Percentiles rank a stretch among this genome's conserved stretches.
Evolutionary conservation across 2,888 invertebrate species (phyloP).

Genomic region (Aspidiotus destructor): DNA sequence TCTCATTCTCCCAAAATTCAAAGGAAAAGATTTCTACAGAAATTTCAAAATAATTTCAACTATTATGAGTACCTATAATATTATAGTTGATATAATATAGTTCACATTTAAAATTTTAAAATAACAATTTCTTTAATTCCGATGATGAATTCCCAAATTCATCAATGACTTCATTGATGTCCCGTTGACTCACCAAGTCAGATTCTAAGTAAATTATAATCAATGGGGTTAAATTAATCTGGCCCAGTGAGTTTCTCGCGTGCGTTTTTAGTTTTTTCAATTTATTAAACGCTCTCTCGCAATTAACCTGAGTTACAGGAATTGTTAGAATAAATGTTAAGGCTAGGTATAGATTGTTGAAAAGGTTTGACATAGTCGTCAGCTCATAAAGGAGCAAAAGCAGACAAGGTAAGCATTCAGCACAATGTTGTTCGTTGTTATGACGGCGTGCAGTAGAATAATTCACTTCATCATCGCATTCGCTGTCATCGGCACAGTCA

Average conservation of each 20-base stretch:
- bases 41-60: neutral
- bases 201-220: neutral
- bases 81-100: neutral
- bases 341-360: constrained; percentile 1
- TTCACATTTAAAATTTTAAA: neutral
- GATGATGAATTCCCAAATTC: neutral
- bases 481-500: too few relatives aligned
- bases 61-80: neutral
- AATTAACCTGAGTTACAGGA: neutral
- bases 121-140: neutral
- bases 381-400: neutral
- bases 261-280: neutral
- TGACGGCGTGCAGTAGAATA: too few relatives aligned
- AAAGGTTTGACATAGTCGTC: neutral
- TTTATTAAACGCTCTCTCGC: neutral
- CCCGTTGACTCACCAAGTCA: neutral
- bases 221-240: neutral
- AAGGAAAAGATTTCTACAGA: neutral
- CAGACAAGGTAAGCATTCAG: too few relatives aligned
- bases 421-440: too few relatives aligned
- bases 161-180: neutral
- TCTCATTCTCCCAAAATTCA: constrained; percentile 1
- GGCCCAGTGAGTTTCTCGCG: neutral
- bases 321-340: neutral
- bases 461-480: too few relatives aligned